Conservation (phyloP, 2,888 invertebrate genomes). For the Apeira syringaria region DNA sequence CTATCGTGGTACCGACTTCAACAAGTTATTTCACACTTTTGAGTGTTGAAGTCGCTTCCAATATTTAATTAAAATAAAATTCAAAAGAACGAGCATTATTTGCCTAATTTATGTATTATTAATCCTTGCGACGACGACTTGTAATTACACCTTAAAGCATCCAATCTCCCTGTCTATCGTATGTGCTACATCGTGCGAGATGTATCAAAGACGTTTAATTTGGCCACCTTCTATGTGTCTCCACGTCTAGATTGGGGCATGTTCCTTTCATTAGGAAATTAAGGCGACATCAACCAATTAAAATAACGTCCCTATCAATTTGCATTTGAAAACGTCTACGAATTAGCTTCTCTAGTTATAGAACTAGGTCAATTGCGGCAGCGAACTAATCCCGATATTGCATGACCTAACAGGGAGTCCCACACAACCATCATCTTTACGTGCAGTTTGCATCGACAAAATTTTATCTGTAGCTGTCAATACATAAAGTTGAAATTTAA, state of each 20-base stretch:
- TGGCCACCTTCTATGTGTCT: no score
- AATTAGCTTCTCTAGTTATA: constrained; percentile 2
- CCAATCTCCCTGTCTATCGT: background rate
- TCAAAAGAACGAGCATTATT: no score
- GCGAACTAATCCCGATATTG: constrained; percentile 23
- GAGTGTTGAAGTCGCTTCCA: no score
- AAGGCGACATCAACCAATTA: background rate
- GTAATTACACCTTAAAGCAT: no score
- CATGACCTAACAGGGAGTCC: constrained; percentile 21
- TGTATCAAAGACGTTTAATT: no score
- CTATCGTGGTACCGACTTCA: no score
- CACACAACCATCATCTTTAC: constrained; percentile 23
- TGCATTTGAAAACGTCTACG: constrained; percentile 2
- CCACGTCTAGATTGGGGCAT: background rate
- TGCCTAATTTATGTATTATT: no score
- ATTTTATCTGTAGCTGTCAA: constrained; percentile 16
- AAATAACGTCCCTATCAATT: background rate
- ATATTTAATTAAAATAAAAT: no score
- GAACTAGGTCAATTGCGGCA: constrained; percentile 18
- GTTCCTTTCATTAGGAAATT: constrained; percentile 1
- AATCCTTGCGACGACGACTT: no score
- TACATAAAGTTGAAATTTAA: constrained; percentile 17
- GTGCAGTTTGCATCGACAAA: constrained; percentile 7
- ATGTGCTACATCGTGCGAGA: background rate
- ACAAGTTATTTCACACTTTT: no score